Evolutionary conservation across 2,888 invertebrate species (phyloP), one percentile per base, ranked within the genome.

Genomic region (Pollenia griseotomentosa): DNA sequence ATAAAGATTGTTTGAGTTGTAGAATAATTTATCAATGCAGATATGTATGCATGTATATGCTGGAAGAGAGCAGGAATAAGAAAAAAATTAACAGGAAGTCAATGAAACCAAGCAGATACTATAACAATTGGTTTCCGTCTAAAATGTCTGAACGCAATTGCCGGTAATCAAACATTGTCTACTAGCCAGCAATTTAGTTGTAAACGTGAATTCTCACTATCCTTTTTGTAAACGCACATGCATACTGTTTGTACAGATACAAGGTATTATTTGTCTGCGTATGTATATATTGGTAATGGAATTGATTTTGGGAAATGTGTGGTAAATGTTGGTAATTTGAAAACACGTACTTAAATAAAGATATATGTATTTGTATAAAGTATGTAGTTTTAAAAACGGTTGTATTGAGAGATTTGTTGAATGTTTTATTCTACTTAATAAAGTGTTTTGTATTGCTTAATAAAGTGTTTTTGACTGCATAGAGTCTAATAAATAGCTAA

Each of bases 91-190:
- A 23, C 44, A 77, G 86, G 80, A 86, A 73, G 80, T 77, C 83
- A 86, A 44, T 61, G 42, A 87, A 73, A 84, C 68, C 77, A 44
- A 68, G n/a, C 70, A 84, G 68, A 81, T 81, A 74, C 42, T 63
- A 51, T 84, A 81, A 74, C 84, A 87, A 84, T 87, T 84, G 87
- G 71, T 87, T 87, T 84, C 87, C 84, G 48, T 66, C 40, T 19
- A 65, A 84, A 78, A 78, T 73, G 68, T 81, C 75, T 81, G 78
- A 61, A 78, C 84, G 77, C 68, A 87, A 84, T 84, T 87, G 87
- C 83, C 68, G 81, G 84, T 65, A 87, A 84, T 87, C 81, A 87
- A 87, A 65, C 83, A 87, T 65, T 81, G 53, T 84, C 75, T 73
- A 44, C 57, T 66, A 53, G 73, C 74, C 75, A 70, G 7, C 70